A percentile compares a stretch with the other conserved stretches of the same genome.
These are phyloP conservation scores for Rhea americana DNA, from an alignment of 2,113 vertebrate species.

Conservation along the genomic window DNA sequence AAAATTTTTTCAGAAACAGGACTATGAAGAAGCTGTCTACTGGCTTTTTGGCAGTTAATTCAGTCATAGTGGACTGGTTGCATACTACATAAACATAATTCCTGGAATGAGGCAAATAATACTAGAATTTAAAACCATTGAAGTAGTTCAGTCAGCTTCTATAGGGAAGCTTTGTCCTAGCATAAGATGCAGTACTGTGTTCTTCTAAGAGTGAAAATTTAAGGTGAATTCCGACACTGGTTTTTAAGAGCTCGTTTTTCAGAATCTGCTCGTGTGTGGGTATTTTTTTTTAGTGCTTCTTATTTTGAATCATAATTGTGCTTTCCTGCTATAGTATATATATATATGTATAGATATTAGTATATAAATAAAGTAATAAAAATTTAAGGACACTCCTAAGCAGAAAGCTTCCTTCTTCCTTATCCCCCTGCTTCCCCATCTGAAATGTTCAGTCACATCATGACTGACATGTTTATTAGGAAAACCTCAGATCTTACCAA, in stretches of 20 bases:
- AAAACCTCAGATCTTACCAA: not conserved
- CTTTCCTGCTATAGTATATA: not conserved
- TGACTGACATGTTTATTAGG: not conserved
- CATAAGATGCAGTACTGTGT: not conserved
- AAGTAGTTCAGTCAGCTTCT: not conserved
- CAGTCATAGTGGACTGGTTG: not conserved
- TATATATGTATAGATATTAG: no score
- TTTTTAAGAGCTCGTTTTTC: not conserved
- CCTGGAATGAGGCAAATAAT: not conserved
- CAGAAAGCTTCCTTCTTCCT: not conserved
- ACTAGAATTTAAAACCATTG: not conserved
- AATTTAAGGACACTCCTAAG: not conserved
- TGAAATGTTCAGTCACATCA: not conserved
- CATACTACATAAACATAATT: not conserved
- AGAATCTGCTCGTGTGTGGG: not conserved
- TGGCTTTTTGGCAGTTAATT: not conserved
- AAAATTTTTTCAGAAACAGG: not conserved
- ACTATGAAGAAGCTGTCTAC: not conserved
- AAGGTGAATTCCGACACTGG: not conserved
- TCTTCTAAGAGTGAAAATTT: not conserved
- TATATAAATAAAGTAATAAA: no score
- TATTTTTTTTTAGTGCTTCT: not conserved
- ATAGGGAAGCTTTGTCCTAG: not conserved
- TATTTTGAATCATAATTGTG: not conserved
- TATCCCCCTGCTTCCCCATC: not conserved